Evolutionary conservation across 2,888 invertebrate species (phyloP), one percentile per base, ranked within the genome.

Genomic region (Anaspis maculata): DNA sequence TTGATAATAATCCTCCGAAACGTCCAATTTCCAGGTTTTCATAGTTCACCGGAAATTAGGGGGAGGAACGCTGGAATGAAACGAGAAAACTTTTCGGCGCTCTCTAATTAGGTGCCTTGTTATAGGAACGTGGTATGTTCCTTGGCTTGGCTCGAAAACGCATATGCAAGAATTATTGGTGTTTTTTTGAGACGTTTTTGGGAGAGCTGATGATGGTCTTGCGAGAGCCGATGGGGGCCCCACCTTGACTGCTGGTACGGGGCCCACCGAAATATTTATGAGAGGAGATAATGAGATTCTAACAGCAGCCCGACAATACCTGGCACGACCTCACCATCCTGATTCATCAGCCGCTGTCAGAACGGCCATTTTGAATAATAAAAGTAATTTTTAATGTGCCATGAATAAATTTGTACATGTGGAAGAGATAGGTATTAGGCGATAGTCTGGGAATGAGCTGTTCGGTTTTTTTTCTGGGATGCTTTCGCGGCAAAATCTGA

Each of bases 351-450:
- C 29, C 37, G 28, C 46, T 48, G 43, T 45, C 46, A 43, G 36
- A 44, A 45, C 46, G 45, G 46, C 53, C 52, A 54, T 52, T 52
- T 55, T 54, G 52, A 52, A 52, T 53, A 49, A 47, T 45, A 48
- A 45, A 45, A 39, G 42, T 50, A 51, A 49, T 51, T 51, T 45
- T 49, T 40, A 40, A 40, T 42, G 43, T 32, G 43, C 29, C 33
- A 35, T 38, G 36, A 40, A 40, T 40, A 40, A 33, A 36, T 36
- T 40, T 40, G 30, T 30, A 3, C n/a, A n/a, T n/a, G n/a, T n/a
- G n/a, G n/a, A n/a, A n/a, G n/a, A n/a, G n/a, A n/a, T n/a, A n/a
- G n/a, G n/a, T n/a, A n/a, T n/a, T n/a, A n/a, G n/a, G n/a, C n/a
- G n/a, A n/a, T n/a, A n/a, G n/a, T n/a, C n/a, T n/a, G n/a, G n/a